Base-by-base conservation (phyloP, 2,888 invertebrate species). In the Dasypogon diadema region DNA sequence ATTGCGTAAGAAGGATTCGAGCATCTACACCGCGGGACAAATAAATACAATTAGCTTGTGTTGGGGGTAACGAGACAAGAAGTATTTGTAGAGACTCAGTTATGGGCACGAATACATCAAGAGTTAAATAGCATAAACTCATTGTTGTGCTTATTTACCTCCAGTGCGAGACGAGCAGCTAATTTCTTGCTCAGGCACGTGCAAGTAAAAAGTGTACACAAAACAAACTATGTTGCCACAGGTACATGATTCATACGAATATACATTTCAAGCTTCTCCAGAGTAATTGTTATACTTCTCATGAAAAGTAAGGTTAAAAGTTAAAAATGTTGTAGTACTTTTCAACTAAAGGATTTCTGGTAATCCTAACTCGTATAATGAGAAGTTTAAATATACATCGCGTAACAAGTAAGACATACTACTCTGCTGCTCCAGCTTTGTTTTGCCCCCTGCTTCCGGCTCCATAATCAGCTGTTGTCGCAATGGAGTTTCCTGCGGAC, bases 321-420 rank as follows among this genome's bases (percentile, higher is more conserved):
- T 42, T 42, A 42, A 42, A 12, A 42, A 42, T 42, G 42, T 12
- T 12, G 42, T 12, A 12, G 12, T 12, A 42, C 42, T 42, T 2
- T 42, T n/a, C 42, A 3, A 12, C 10, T 42, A 42, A 42, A 42
- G 8, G 42, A 6, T 12, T 42, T 8, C 2, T 42, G 56, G 2
- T 65, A 46, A 65, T 65, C 8, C 65, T 16, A 22, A 24, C n/a
- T n/a, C n/a, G 22, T 46, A 8, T 46, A 65, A 65, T 24, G 48
- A 46, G 46, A 24, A 22, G 48, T n/a, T 48, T 65, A 65, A 65
- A 24, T 65, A 24, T 22, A 65, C 22, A 16, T 65, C 24, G 48
- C 46, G 26, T 21, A 24, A n/a, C 65, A 65, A 65, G 46, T 24
- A 65, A 65, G 24, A 10, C 8, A 24, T 6, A 22, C 14, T 10